Percentiles rank a stretch among this genome's conserved stretches.
These are phyloP conservation scores for Typhlichthys subterraneus DNA, from an alignment of 2,797 vertebrate species.

Conservation along the genomic window DNA sequence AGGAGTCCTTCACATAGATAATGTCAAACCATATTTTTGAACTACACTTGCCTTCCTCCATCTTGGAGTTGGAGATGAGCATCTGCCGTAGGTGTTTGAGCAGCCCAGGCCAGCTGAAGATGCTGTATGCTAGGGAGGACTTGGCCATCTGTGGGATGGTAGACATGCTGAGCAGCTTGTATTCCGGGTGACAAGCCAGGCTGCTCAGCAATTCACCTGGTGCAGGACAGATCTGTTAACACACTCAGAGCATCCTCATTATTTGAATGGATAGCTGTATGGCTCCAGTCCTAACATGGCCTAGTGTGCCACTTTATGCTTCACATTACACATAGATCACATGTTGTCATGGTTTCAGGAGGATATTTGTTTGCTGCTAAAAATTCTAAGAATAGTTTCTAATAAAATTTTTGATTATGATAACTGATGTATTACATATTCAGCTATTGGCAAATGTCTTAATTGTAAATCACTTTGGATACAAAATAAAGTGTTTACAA, in stretches of 20 bases:
- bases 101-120: conserved; percentile 89
- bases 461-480: no score
- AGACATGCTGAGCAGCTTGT: conserved; percentile 87
- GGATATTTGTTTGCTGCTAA: background rate
- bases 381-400: background rate
- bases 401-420: background rate
- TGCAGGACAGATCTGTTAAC: background rate
- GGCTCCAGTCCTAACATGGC: no score
- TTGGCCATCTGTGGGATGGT: conserved; percentile 91
- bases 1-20: no score
- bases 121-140: conserved; percentile 85
- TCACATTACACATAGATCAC: no score
- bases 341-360: no score
- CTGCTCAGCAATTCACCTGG: conserved; percentile 88
- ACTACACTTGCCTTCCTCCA: conserved; percentile 88
- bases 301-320: no score
- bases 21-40: background rate
- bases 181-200: conserved; percentile 90
- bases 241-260: no score
- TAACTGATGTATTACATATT: no score
- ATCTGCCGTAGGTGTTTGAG: conserved; percentile 95
- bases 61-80: conserved; percentile 90
- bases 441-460: background rate
- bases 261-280: no score
- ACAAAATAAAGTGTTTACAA: background rate